Percentiles rank a stretch among this genome's conserved stretches.
Conservation (phyloP, 2,888 invertebrate genomes). For the Sacculina carcini region DNA sequence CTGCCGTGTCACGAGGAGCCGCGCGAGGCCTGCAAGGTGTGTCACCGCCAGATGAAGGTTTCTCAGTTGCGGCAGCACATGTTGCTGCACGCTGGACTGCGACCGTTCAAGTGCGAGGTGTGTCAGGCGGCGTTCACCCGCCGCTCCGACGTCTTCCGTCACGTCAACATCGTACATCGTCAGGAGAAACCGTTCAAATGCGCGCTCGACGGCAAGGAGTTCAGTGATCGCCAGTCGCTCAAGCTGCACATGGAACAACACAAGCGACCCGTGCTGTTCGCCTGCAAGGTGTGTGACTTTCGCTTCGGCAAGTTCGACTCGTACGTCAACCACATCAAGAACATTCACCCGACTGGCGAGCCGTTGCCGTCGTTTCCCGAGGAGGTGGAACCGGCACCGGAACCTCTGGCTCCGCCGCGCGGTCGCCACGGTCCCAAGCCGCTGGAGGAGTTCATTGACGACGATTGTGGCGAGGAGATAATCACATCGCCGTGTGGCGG, state of each 20-base stretch:
- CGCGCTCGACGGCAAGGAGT: slow-evolving; percentile 10
- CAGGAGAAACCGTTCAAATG: slow-evolving; percentile 16
- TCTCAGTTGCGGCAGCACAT: slow-evolving; percentile 14
- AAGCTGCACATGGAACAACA: slow-evolving; percentile 16
- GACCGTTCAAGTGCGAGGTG: slow-evolving; percentile 16
- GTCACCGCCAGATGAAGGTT: slow-evolving; percentile 9
- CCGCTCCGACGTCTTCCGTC: slow-evolving; percentile 16
- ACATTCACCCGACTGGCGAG: slow-evolving; percentile 15
- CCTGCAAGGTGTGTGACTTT: slow-evolving; percentile 16
- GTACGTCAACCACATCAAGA: slow-evolving; percentile 17
- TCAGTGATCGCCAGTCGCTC: slow-evolving; percentile 14
- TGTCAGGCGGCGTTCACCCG: slow-evolving; percentile 16
- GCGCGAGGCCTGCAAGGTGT: background rate
- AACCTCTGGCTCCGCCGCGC: background rate
- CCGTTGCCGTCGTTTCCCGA: background rate
- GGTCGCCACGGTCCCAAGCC: background rate
- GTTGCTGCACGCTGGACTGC: slow-evolving; percentile 15
- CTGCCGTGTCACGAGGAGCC: background rate
- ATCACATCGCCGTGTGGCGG: background rate
- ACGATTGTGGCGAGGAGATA: background rate
- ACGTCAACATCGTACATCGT: slow-evolving; percentile 16
- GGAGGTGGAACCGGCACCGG: slow-evolving; percentile 1
- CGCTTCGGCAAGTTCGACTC: slow-evolving; percentile 17
- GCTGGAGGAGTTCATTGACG: background rate
- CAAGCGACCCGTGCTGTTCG: slow-evolving; percentile 15